Percentiles rank a stretch among this genome's conserved stretches.
These are phyloP conservation scores for Amphipyra berbera DNA, from an alignment of 2,888 invertebrate species.

Conservation along the genomic window DNA sequence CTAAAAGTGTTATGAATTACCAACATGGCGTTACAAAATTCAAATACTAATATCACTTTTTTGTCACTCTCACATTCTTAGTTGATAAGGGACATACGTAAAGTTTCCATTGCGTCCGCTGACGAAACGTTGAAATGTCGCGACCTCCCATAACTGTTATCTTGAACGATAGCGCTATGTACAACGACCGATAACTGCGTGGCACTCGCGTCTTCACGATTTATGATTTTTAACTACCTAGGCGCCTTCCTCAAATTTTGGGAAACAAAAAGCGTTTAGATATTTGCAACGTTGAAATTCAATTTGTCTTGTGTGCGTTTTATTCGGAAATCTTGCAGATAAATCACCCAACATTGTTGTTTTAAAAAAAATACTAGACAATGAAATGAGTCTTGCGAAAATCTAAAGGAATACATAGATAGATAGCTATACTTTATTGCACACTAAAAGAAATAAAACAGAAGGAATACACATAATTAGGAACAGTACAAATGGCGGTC, in stretches of 20 bases:
- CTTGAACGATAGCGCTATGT: slow-evolving; percentile 64
- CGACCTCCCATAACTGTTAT: slow-evolving; percentile 74
- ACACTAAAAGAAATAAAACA: too few species aligned
- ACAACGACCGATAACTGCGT: slow-evolving; percentile 65
- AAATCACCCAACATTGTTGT: not conserved
- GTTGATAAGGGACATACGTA: slow-evolving; percentile 51
- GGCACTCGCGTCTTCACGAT: slow-evolving; percentile 43
- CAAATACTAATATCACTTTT: slow-evolving; percentile 54
- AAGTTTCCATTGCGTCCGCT: slow-evolving; percentile 55
- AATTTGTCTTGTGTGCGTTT: too few species aligned
- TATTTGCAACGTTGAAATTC: slow-evolving; percentile 6
- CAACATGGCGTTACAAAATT: slow-evolving; percentile 47
- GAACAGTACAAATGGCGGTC: too few species aligned
- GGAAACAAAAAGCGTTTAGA: slow-evolving; percentile 23
- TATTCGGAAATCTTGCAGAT: not conserved
- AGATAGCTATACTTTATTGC: too few species aligned
- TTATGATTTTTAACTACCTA: slow-evolving; percentile 58
- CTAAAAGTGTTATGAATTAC: slow-evolving; percentile 37
- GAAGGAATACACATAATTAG: too few species aligned
- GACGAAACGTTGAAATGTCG: slow-evolving; percentile 64
- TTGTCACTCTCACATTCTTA: slow-evolving; percentile 56
- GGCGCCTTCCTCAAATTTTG: slow-evolving; percentile 29
- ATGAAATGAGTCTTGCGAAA: too few species aligned
- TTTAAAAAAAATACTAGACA: too few species aligned
- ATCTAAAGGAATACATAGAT: too few species aligned